A percentile compares a stretch with the other conserved stretches of the same genome.
Evolutionary conservation across 2,113 vertebrate species (phyloP).

Genomic region (Etia nguti): DNA sequence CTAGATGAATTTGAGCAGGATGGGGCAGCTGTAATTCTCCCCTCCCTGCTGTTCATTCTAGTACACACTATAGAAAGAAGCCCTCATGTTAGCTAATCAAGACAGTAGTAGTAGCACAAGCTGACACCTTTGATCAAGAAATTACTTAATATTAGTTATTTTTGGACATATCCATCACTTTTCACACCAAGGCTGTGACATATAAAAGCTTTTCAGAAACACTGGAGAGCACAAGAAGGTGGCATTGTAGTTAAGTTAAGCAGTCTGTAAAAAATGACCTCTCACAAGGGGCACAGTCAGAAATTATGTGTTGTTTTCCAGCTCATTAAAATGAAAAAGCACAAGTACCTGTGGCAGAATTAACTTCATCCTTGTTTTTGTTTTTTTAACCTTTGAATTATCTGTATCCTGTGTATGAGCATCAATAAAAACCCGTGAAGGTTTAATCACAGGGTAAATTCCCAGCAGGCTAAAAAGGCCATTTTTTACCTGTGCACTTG

Average conservation of each 20-base stretch:
- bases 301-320: background rate
- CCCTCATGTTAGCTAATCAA: background rate
- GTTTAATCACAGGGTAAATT: background rate
- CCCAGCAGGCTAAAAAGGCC: background rate
- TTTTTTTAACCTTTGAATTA: background rate
- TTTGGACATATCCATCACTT: background rate
- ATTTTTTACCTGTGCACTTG: accelerated
- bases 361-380: background rate
- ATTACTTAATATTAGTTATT: background rate
- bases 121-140: background rate
- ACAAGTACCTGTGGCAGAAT: background rate
- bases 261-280: background rate
- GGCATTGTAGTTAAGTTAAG: background rate
- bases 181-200: background rate
- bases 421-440: background rate
- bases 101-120: accelerated
- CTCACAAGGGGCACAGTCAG: background rate
- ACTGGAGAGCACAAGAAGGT: background rate
- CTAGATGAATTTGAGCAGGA: background rate
- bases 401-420: background rate
- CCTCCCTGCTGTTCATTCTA: background rate
- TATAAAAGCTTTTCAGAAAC: background rate
- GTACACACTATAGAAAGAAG: background rate
- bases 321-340: background rate
- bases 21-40: background rate